A percentile compares a stretch with the other conserved stretches of the same genome.
Evolutionary conservation across 1,140 invertebrate species (phyloP).

Genomic region (Nephila pilipes): DNA sequence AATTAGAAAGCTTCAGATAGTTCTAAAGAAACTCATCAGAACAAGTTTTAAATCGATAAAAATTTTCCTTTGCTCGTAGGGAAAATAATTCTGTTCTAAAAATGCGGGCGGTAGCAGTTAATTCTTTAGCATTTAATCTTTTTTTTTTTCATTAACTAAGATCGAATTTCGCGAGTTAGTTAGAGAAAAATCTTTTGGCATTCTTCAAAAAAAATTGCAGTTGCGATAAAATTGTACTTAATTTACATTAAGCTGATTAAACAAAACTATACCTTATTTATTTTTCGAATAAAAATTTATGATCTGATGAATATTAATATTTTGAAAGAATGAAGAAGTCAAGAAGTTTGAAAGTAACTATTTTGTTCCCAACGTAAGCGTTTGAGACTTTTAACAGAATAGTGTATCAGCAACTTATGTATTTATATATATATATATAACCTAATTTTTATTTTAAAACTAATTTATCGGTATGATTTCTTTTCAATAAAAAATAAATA

Average conservation of each 20-base stretch:
- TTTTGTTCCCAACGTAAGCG: too few relatives aligned
- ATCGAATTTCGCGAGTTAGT: neutral
- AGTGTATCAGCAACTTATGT: too few relatives aligned
- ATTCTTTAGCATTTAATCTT: constrained; percentile 19
- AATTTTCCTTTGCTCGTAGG: neutral
- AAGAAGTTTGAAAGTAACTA: too few relatives aligned
- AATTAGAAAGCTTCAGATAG: constrained; percentile 27
- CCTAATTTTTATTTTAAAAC: too few relatives aligned
- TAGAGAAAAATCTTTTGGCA: neutral
- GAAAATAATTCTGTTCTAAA: constrained; percentile 8
- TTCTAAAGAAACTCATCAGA: constrained; percentile 48
- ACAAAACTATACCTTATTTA: neutral
- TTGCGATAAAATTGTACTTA: neutral
- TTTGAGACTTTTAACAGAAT: too few relatives aligned
- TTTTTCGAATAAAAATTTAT: neutral
- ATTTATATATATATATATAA: too few relatives aligned
- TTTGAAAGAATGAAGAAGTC: too few relatives aligned
- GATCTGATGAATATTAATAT: too few relatives aligned
- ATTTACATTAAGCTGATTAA: neutral
- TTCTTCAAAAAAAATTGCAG: neutral
- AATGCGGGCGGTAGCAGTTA: constrained; percentile 50
- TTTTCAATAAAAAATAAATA: too few relatives aligned
- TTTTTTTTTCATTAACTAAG: constrained; percentile 24
- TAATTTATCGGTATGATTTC: too few relatives aligned
- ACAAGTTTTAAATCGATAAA: constrained; percentile 29